phyloP scores from a whole-genome alignment of 2,113 vertebrate species.

The Machaerirhynchus nigripectus region DNA sequence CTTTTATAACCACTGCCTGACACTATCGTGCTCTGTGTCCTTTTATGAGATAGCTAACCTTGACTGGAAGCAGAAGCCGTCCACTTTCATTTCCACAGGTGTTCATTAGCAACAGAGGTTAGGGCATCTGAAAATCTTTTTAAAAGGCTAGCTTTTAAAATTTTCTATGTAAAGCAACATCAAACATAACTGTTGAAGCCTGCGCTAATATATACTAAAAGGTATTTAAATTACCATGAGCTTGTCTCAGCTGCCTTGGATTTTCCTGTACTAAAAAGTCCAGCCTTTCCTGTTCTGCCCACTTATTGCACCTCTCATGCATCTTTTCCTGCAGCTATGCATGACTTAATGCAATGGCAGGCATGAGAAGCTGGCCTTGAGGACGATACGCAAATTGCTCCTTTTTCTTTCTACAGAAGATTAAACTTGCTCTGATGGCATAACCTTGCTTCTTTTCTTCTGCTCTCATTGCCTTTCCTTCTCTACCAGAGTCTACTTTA shows the following conservation, averaged over 20 bases:
- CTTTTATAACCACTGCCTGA: neutral
- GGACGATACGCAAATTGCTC: neutral
- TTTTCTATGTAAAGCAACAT: neutral
- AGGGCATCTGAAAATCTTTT: neutral
- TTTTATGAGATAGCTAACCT: neutral
- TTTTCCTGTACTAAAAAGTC: neutral
- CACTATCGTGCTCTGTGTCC: neutral
- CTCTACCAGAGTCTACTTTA: neutral
- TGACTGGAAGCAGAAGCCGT: neutral
- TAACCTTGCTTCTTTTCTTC: neutral
- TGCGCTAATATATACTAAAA: neutral
- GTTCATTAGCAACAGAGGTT: neutral
- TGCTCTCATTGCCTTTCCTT: neutral
- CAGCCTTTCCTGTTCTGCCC: slow-evolving; percentile 10
- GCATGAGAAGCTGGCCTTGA: neutral
- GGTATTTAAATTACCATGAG: neutral
- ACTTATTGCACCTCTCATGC: neutral
- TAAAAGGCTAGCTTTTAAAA: neutral
- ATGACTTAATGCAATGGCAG: neutral
- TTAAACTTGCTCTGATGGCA: neutral
- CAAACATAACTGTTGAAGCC: neutral
- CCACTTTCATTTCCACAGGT: neutral
- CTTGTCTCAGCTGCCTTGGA: neutral
- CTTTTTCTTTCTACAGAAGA: neutral
- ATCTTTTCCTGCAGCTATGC: neutral